Evolutionary conservation across 2,797 vertebrate species (phyloP), one percentile per base, ranked within the genome.

Genomic region (Hybognathus amarus): DNA sequence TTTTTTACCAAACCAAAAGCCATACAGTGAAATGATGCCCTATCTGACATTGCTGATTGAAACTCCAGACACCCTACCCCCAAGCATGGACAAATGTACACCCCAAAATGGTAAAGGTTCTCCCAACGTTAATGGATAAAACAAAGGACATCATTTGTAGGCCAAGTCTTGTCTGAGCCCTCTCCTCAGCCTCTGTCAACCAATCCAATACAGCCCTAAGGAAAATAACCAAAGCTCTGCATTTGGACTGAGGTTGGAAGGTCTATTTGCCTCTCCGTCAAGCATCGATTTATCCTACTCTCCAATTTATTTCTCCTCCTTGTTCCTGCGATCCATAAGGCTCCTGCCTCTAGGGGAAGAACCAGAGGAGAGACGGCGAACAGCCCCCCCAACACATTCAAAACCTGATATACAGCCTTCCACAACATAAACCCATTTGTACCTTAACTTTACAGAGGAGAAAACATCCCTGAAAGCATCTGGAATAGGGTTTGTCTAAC

Each of bases 101-200:
- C 88, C 52, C 64, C 88, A 89, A 90, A 90, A 91, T 85, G 40
- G 84, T 40, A 77, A 66, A 85, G 76, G 70, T 85, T 89, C 85
- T 56, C 85, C 85, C 85, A 77, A 84, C 71, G 83, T 90, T 93
- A 92, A 92, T 93, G 87, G 91, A 94, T 93, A 90, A 94, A 93
- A 94, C 92, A 94, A 93, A 94, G 93, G 92, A 94, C 93, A 93
- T 94, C 90, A 94, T 94, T 94, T 94, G 92, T 92, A 94, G 92
- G 93, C 92, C 91, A 93, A 94, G 93, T 93, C 90, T 93, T 93
- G 92, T 92, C 92, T 83, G 42, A 84, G 83, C 61, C 86, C 90
- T 92, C 90, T 92, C 89, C 85, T 92, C 88, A 66, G 90, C 91
- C 61, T 91, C 87, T 89, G 90, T 91, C 92, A 93, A 93, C 91